phyloP scores from a whole-genome alignment of 2,113 vertebrate genomes.

The Cephalopterus ornatus region DNA sequence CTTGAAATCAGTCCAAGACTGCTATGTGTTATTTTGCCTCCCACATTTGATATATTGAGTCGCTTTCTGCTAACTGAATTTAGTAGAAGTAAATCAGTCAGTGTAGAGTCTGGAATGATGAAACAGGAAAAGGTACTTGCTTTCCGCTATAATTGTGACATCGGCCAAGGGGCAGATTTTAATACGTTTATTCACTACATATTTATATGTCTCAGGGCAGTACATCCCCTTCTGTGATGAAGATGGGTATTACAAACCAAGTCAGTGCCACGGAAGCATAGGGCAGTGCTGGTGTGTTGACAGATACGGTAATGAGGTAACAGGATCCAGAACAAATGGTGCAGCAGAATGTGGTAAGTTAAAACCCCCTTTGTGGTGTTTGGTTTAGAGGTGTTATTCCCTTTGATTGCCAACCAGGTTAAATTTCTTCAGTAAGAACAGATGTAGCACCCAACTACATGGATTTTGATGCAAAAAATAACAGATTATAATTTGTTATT shows the following conservation, averaged over 20 bases:
- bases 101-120: neutral
- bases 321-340: slow-evolving; percentile 84
- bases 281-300: slow-evolving; percentile 98
- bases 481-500: neutral
- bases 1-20: neutral
- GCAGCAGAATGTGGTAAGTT: slow-evolving; percentile 86
- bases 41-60: neutral
- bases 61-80: neutral
- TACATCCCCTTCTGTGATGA: slow-evolving; percentile 92
- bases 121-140: neutral
- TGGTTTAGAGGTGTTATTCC: neutral
- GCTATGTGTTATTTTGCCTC: neutral
- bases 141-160: neutral
- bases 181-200: neutral
- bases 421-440: neutral
- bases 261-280: slow-evolving; percentile 87
- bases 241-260: slow-evolving; percentile 91
- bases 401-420: neutral
- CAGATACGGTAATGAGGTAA: slow-evolving; percentile 92
- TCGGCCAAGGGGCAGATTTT: neutral
- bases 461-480: neutral
- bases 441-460: neutral
- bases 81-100: neutral
- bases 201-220: slow-evolving; percentile 71
- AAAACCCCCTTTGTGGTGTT: neutral